These are phyloP conservation scores for Dipodomys stephensi DNA, from an alignment of 2,113 vertebrate genomes.

Conservation along the genomic window DNA sequence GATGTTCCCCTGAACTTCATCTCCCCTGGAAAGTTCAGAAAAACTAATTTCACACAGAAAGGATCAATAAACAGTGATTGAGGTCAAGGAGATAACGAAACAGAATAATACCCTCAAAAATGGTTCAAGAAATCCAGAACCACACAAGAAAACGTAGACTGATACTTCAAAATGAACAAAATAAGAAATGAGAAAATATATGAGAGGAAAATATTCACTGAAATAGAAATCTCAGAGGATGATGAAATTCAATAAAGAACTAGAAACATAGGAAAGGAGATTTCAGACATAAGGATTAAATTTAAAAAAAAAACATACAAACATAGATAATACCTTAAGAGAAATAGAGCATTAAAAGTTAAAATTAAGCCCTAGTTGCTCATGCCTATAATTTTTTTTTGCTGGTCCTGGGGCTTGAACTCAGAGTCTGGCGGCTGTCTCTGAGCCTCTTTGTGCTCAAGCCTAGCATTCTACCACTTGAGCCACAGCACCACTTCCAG, in stretches of 20 bases:
- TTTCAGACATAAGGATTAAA: not conserved
- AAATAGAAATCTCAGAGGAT: not conserved
- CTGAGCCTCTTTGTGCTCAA: too few relatives aligned
- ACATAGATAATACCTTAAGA: not conserved
- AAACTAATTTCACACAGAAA: conserved; percentile 14
- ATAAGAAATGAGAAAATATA: not conserved
- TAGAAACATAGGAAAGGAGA: not conserved
- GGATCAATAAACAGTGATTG: not conserved
- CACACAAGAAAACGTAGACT: not conserved
- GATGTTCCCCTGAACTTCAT: not conserved
- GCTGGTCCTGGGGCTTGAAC: too few relatives aligned
- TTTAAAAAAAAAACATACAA: not conserved
- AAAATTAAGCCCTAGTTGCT: not conserved
- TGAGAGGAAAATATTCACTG: not conserved
- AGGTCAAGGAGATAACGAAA: not conserved
- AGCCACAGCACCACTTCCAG: too few relatives aligned
- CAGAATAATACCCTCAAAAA: not conserved
- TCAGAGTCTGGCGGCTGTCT: too few relatives aligned
- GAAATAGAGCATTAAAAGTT: not conserved
- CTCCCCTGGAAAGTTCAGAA: not conserved
- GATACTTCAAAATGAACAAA: not conserved
- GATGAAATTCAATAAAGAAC: not conserved
- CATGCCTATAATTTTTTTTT: not conserved
- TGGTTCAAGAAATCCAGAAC: not conserved
- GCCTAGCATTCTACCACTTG: too few relatives aligned